Evolutionary conservation across 1,140 invertebrate genomes (phyloP).

Genomic region (Megathymus violae): DNA sequence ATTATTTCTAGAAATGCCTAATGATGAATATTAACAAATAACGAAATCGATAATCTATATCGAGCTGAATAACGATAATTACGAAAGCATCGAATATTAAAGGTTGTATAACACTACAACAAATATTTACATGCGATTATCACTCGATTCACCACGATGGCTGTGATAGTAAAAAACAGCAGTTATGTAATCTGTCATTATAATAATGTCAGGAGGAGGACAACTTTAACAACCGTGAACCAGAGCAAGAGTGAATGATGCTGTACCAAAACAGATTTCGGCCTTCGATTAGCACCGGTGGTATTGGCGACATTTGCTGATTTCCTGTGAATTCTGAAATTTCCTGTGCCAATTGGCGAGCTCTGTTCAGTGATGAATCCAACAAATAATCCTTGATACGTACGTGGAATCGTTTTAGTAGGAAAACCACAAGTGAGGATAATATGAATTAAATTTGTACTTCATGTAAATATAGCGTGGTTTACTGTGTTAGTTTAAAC

Average conservation of each 20-base stretch:
- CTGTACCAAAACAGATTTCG: slow-evolving; percentile 18
- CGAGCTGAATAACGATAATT: not conserved
- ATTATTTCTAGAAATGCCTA: not conserved
- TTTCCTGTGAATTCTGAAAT: slow-evolving; percentile 32
- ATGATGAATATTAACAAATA: not conserved
- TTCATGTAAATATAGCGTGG: not conserved
- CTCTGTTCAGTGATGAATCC: slow-evolving; percentile 20
- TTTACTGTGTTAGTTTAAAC: not conserved
- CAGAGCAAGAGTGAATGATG: slow-evolving; percentile 14
- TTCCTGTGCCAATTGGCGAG: slow-evolving; percentile 33
- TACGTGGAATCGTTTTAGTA: slow-evolving; percentile 9
- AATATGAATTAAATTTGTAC: slow-evolving; percentile 8
- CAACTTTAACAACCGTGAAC: slow-evolving; percentile 22
- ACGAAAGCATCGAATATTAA: not conserved
- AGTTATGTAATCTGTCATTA: slow-evolving; percentile 22
- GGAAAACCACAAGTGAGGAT: slow-evolving; percentile 3
- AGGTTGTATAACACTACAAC: not conserved
- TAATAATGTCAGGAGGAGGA: not conserved
- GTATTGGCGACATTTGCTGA: slow-evolving; percentile 14
- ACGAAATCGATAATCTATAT: not conserved
- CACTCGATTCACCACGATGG: not conserved
- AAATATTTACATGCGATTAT: slow-evolving; percentile 1
- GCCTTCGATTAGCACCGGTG: slow-evolving; percentile 22
- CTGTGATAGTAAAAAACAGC: slow-evolving; percentile 8
- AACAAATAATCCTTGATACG: slow-evolving; percentile 27